Evolutionary conservation across 2,888 invertebrate genomes (phyloP).

Genomic region (Creontiades dilutus): DNA sequence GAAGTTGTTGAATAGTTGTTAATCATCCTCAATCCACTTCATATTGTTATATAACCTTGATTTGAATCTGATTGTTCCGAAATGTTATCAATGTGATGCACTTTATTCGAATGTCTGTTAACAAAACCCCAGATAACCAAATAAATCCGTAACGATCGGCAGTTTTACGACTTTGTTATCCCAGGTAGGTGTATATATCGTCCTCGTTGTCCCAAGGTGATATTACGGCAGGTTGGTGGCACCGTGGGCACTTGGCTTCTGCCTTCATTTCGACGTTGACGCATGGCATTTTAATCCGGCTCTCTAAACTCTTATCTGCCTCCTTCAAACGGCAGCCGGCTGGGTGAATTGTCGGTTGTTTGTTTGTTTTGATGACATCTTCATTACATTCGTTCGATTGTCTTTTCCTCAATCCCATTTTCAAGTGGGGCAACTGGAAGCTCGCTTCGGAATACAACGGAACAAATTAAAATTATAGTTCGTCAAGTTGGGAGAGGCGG

Average conservation of each 20-base stretch:
- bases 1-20: too few relatives aligned
- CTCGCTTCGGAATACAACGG: too few relatives aligned
- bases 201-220: neutral
- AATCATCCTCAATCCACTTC: too few relatives aligned
- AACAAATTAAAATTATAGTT: too few relatives aligned
- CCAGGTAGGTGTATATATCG: neutral
- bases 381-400: neutral
- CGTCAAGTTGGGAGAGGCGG: too few relatives aligned
- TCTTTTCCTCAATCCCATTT: neutral
- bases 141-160: too few relatives aligned
- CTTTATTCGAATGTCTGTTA: too few relatives aligned
- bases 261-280: neutral
- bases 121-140: too few relatives aligned
- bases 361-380: neutral
- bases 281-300: neutral
- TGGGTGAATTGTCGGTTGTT: neutral
- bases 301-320: neutral
- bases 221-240: neutral
- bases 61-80: too few relatives aligned
- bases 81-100: too few relatives aligned
- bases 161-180: slow-evolving; percentile 15
- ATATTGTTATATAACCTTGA: too few relatives aligned
- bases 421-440: neutral
- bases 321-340: neutral
- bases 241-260: neutral